These are phyloP conservation scores for Erithacus rubecula DNA, from an alignment of 2,797 vertebrate species.

Conservation along the genomic window DNA sequence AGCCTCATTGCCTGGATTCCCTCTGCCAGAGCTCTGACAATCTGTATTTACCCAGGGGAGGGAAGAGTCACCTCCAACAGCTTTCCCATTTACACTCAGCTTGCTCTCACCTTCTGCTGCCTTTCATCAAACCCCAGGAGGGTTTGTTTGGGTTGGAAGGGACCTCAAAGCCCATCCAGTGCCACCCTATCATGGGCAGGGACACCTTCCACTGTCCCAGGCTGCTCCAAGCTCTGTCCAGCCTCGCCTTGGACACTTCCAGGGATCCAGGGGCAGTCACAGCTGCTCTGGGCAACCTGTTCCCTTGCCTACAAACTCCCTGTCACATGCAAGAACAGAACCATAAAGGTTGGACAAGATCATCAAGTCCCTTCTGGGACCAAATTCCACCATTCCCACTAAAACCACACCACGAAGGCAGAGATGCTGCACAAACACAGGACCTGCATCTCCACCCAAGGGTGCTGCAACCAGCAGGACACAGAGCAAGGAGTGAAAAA, in stretches of 20 bases:
- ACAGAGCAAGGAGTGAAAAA: background rate
- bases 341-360: background rate
- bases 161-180: background rate
- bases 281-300: background rate
- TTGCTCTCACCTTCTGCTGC: background rate
- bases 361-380: background rate
- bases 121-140: background rate
- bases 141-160: too few species aligned
- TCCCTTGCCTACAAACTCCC: background rate
- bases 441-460: background rate
- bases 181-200: background rate
- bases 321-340: rapidly evolving
- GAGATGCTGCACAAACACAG: background rate
- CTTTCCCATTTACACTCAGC: rapidly evolving
- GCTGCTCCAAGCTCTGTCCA: rapidly evolving
- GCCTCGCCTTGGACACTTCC: rapidly evolving
- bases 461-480: background rate
- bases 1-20: background rate
- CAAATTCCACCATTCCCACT: background rate
- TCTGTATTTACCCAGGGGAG: background rate
- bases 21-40: background rate
- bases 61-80: background rate
- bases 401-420: rapidly evolving
- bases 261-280: background rate
- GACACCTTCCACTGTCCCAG: background rate